Evolutionary conservation across 2,888 invertebrate species (phyloP).

Genomic region (Noctua fimbriata): DNA sequence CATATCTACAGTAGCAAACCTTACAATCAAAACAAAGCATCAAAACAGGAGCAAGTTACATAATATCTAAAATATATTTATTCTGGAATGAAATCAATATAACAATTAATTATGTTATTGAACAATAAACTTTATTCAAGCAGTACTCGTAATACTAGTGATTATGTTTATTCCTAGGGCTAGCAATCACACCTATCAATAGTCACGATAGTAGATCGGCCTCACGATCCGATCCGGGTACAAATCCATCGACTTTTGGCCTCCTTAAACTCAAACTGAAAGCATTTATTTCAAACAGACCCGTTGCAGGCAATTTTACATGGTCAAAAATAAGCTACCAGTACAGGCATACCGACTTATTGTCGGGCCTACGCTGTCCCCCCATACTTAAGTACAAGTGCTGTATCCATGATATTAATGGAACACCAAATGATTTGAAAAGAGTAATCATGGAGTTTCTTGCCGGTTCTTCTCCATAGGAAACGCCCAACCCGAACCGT

Average conservation of each 20-base stretch:
- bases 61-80: background rate
- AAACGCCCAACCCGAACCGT: no score
- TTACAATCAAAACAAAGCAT: background rate
- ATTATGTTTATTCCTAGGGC: background rate
- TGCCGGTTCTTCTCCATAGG: no score
- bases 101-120: background rate
- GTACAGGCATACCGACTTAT: no score
- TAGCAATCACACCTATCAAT: background rate
- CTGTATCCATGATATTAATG: no score
- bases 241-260: background rate
- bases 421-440: no score
- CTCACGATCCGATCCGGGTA: background rate
- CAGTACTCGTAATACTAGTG: background rate
- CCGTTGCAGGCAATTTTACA: no score
- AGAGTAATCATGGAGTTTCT: no score
- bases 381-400: no score
- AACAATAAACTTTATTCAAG: background rate
- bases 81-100: background rate
- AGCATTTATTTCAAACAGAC: no score
- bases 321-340: no score
- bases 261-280: background rate
- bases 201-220: background rate
- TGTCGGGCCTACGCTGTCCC: no score
- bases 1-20: background rate
- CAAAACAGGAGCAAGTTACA: background rate